Evolutionary conservation across 2,888 invertebrate genomes (phyloP).

Genomic region (Andrena minutula): DNA sequence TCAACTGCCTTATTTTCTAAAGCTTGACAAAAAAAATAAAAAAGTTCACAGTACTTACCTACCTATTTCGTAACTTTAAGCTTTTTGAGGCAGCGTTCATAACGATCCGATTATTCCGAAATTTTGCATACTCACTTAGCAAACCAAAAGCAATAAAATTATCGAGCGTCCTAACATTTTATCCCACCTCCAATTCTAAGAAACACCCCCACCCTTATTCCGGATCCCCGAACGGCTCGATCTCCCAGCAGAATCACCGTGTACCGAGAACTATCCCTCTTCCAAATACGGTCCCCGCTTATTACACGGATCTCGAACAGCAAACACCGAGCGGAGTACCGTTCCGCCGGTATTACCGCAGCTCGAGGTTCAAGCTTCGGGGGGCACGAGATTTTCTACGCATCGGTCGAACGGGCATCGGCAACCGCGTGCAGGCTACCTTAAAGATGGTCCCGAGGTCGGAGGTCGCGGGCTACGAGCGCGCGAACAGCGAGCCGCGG

Average conservation of each 20-base stretch:
- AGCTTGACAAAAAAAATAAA: too few relatives aligned
- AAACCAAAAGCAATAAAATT: too few relatives aligned
- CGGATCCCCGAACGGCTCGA: neutral
- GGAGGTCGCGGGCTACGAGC: slow-evolving; percentile 75
- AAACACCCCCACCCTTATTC: neutral
- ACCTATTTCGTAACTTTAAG: too few relatives aligned
- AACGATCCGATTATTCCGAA: too few relatives aligned
- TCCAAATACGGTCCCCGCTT: neutral
- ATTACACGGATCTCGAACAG: neutral
- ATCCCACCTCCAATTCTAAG: too few relatives aligned
- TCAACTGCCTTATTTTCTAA: too few relatives aligned
- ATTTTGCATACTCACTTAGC: too few relatives aligned
- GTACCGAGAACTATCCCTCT: neutral
- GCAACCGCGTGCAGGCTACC: slow-evolving; percentile 76
- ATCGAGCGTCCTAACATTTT: too few relatives aligned
- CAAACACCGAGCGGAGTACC: neutral
- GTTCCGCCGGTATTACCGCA: neutral
- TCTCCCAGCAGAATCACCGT: neutral
- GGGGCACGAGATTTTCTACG: slow-evolving; percentile 17
- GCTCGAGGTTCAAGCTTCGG: too few relatives aligned
- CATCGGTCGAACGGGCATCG: slow-evolving; percentile 39
- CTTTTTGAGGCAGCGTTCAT: too few relatives aligned
- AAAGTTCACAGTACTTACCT: too few relatives aligned
- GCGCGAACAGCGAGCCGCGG: slow-evolving; percentile 57
- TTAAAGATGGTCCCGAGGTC: slow-evolving; percentile 84